These are phyloP conservation scores for Agelastica alni DNA, from an alignment of 2,888 invertebrate species.

Conservation along the genomic window DNA sequence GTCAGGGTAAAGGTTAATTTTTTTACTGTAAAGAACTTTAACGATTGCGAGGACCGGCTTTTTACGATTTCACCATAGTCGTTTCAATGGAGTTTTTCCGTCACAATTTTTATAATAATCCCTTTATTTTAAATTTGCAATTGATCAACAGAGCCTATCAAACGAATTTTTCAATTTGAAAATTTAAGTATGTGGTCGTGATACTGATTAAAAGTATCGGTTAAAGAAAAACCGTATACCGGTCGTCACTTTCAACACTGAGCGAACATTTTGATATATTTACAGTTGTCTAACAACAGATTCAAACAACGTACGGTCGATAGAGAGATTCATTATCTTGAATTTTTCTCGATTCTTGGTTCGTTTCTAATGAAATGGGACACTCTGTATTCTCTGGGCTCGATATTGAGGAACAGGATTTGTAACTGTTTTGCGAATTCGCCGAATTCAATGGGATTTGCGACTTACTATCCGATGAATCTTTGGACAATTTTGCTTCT, in stretches of 20 bases:
- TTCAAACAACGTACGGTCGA: slow-evolving; percentile 59
- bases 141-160: no score
- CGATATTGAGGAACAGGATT: slow-evolving; percentile 35
- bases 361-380: slow-evolving; percentile 34
- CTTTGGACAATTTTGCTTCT: slow-evolving; percentile 70
- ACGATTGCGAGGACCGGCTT: no score
- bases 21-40: no score
- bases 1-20: no score
- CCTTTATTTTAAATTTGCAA: no score
- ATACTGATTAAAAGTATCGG: not conserved
- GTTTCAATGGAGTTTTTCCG: no score
- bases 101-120: no score
- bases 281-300: not conserved
- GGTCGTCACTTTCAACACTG: slow-evolving; percentile 2
- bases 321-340: slow-evolving; percentile 57
- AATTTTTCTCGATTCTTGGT: slow-evolving; percentile 43
- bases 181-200: not conserved
- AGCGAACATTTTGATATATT: slow-evolving; percentile 10
- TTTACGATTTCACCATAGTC: no score
- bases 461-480: slow-evolving; percentile 41
- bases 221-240: not conserved
- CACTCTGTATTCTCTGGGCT: slow-evolving; percentile 36
- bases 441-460: slow-evolving; percentile 32
- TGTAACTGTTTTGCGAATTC: slow-evolving; percentile 32
- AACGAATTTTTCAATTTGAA: no score